Base-by-base conservation (phyloP, 2,888 invertebrate species). In the Sarcophaga subvicina region DNA sequence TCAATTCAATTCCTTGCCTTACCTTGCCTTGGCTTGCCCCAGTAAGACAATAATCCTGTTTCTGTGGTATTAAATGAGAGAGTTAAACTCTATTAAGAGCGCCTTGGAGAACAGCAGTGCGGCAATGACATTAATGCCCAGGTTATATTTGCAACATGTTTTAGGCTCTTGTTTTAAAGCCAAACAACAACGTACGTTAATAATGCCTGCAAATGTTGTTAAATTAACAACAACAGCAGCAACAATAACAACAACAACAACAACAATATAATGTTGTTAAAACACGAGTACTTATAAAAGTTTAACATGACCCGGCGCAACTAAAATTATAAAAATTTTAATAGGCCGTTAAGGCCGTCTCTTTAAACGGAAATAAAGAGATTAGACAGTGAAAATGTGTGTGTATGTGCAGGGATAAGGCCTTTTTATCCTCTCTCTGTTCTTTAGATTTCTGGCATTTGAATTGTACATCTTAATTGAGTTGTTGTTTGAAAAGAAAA, bases 201-300 rank as follows among this genome's bases (percentile, higher is more conserved):
- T 17, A 76, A 47, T 47, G 63, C 14, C 54, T 5, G 17, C 54
- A 54, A 54, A 54, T 54, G 54, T 20, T 12, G 22, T 72, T 64
- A 22, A 80, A 80, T 71, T 71, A 37, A 37, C 63, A 54, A 63
- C 69, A 82, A 63, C 69, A 81, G 64, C 70, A 76, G 14, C 14
- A n/a, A 47, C 20, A 54, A 49, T 14, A 54, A 63, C 59, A 49
- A 27, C 25, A 66, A 49, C 22, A 22, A 22, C 20, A 54, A 49
- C 20, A 54, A 63, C 59, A 49, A 27, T 45, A 66, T 86, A 83
- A 79, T 78, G 71, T 76, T 83, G 87, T 76, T 81, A 87, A 84
- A 84, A 87, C 87, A 87, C 84, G 81, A 84, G 79, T 79, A 79
- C 84, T 79, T 81, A 81, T 84, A 82, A 87, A 84, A 78, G 71